A percentile compares a stretch with the other conserved stretches of the same genome.
Evolutionary conservation across 1,140 invertebrate genomes (phyloP).

Genomic region (Dinoponera quadriceps): DNA sequence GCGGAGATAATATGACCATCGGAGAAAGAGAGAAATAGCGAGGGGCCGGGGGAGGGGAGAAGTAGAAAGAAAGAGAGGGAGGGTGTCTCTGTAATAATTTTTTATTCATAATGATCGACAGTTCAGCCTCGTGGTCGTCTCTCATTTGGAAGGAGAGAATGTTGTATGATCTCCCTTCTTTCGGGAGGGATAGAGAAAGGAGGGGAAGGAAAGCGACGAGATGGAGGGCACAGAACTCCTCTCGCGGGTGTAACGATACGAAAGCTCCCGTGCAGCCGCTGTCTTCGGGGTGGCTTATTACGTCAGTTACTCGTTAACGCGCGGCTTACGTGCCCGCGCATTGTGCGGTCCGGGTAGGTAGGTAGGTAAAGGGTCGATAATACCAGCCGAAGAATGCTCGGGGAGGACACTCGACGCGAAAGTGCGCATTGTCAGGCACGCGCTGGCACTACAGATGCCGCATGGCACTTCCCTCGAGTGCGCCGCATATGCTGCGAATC

Average conservation of each 20-base stretch:
- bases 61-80: too few species aligned
- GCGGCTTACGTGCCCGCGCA: slow-evolving; percentile 52
- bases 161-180: too few species aligned
- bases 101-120: too few species aligned
- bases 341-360: slow-evolving; percentile 54
- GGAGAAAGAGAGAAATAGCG: too few species aligned
- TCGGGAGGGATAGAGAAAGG: too few species aligned
- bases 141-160: too few species aligned
- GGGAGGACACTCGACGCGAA: slow-evolving; percentile 71
- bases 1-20: too few species aligned
- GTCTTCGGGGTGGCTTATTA: slow-evolving; percentile 61
- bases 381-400: slow-evolving; percentile 68
- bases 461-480: slow-evolving; percentile 68
- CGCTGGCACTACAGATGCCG: slow-evolving; percentile 83
- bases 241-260: slow-evolving; percentile 15
- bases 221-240: not conserved
- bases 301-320: slow-evolving; percentile 67
- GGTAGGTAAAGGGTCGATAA: slow-evolving; percentile 55
- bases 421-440: slow-evolving; percentile 84
- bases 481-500: slow-evolving; percentile 81
- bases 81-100: too few species aligned
- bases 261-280: slow-evolving; percentile 55
- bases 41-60: too few species aligned
- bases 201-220: too few species aligned
- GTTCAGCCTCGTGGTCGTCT: too few species aligned